Evolutionary conservation across 2,888 invertebrate species (phyloP).

Genomic region (Petrolisthes cinctipes): DNA sequence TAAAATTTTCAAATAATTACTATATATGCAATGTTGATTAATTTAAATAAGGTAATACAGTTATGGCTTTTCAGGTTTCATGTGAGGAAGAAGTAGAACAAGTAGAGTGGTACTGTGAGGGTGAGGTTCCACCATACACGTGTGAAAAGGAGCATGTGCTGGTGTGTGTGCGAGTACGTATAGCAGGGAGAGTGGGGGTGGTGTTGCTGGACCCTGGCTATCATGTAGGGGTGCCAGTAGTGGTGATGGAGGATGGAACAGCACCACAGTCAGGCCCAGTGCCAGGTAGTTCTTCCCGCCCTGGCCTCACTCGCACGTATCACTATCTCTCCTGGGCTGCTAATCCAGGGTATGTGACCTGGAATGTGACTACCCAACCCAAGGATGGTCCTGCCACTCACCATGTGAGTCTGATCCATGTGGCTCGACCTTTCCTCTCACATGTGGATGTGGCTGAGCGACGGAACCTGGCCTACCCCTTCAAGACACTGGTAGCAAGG

Average conservation of each 20-base stretch:
- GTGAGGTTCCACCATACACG: conserved; percentile 71
- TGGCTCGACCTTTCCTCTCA: conserved; percentile 77
- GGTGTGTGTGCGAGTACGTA: conserved; percentile 80
- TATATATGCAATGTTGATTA: neutral
- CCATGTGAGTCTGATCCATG: conserved; percentile 80
- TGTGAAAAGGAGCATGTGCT: conserved; percentile 91
- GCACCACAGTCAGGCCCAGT: conserved; percentile 84
- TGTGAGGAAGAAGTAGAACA: conserved; percentile 84
- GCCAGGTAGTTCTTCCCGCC: conserved; percentile 48
- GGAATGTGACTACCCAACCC: conserved; percentile 83
- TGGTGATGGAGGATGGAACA: conserved; percentile 85
- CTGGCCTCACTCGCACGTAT: conserved; percentile 13
- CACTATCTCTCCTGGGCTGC: conserved; percentile 11
- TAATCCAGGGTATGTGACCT: conserved; percentile 82
- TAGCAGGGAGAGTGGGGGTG: conserved; percentile 81
- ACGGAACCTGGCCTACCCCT: conserved; percentile 87
- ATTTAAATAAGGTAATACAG: neutral
- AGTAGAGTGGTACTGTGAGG: conserved; percentile 71
- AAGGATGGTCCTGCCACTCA: conserved; percentile 72
- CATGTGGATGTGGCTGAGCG: conserved; percentile 89
- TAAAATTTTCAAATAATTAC: too few relatives aligned
- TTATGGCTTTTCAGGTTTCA: conserved; percentile 76
- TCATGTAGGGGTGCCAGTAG: conserved; percentile 87
- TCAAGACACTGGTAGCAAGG: conserved; percentile 79
- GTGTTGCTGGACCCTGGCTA: conserved; percentile 91